Evolutionary conservation across 2,113 vertebrate species (phyloP).

Genomic region (Edolisoma coerulescens): DNA sequence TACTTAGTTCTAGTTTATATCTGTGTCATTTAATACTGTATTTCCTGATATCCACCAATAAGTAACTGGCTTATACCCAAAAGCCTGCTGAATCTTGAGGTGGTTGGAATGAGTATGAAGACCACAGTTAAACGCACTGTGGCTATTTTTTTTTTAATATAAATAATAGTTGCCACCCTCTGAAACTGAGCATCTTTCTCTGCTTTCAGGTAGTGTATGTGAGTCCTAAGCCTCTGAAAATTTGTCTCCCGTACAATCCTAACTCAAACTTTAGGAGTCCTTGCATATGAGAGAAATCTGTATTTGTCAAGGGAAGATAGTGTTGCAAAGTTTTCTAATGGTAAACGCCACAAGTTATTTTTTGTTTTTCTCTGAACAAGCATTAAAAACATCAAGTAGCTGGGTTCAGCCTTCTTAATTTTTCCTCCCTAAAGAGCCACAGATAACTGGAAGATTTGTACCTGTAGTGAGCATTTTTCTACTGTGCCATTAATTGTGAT

Average conservation of each 20-base stretch:
- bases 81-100: neutral
- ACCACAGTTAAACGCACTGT: neutral
- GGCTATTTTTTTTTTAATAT: neutral
- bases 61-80: neutral
- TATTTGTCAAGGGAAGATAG: neutral
- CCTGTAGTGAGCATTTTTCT: neutral
- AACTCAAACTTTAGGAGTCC: neutral
- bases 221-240: neutral
- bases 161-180: neutral
- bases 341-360: neutral
- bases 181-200: neutral
- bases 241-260: neutral
- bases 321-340: neutral
- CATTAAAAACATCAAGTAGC: neutral
- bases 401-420: neutral
- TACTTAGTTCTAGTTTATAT: neutral
- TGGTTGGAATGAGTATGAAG: neutral
- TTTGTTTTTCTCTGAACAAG: neutral
- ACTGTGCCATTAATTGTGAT: neutral
- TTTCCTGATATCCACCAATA: neutral
- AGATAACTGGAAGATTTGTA: neutral
- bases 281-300: neutral
- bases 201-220: neutral
- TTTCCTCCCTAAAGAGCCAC: neutral
- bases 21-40: neutral